Conservation (phyloP, 2,888 invertebrate genomes). For the Chaitophorus viminalis region DNA sequence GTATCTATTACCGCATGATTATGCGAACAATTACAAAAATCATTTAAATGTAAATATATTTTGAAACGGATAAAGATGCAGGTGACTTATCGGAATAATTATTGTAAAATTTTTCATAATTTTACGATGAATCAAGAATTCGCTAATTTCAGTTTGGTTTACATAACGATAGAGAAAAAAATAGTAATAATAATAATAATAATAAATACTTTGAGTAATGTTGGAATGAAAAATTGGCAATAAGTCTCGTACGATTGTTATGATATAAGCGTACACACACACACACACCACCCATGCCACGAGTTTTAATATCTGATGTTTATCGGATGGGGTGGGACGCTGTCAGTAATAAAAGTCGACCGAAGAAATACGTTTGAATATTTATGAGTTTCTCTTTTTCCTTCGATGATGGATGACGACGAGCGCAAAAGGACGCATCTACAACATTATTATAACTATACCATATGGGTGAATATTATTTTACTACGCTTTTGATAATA, state of each 20-base stretch:
- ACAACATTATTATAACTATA: slow-evolving; percentile 2
- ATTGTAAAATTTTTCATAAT: background rate
- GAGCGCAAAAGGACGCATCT: background rate
- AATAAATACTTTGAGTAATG: slow-evolving; percentile 16
- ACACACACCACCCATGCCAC: background rate
- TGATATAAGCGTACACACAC: background rate
- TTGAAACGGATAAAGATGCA: too few relatives aligned
- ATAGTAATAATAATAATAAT: background rate
- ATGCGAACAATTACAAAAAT: too few relatives aligned
- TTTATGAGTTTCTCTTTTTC: slow-evolving; percentile 53
- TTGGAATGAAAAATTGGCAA: slow-evolving; percentile 42
- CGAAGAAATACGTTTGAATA: slow-evolving; percentile 55
- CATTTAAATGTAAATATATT: background rate
- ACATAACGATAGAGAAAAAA: background rate
- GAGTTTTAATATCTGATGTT: background rate
- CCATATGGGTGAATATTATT: background rate
- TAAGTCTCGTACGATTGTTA: slow-evolving; percentile 32
- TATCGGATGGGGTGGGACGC: background rate
- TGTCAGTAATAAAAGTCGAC: slow-evolving; percentile 52
- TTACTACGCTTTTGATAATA: background rate
- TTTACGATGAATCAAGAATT: background rate
- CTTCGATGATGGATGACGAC: slow-evolving; percentile 55
- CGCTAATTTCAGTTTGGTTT: background rate
- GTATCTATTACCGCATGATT: too few relatives aligned
- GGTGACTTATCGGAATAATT: background rate